phyloP scores from a whole-genome alignment of 2,888 invertebrate species.

The Alsophila aescularia region DNA sequence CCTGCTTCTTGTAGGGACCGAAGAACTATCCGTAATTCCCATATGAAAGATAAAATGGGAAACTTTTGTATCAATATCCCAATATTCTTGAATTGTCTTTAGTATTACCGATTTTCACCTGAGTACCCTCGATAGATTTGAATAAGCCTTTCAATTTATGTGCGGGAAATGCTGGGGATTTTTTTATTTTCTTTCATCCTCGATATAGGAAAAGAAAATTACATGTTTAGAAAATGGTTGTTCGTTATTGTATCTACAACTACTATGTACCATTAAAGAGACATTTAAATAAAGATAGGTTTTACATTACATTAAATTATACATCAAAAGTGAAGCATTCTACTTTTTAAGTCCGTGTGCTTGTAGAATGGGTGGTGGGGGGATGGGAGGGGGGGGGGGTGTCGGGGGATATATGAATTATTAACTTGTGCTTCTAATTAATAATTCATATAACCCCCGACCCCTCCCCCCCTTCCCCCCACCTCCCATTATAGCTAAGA shows the following conservation, averaged over 20 bases:
- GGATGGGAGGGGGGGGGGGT: no score
- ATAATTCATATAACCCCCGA: no score
- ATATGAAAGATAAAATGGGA: not conserved
- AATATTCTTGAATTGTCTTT: conserved; percentile 16
- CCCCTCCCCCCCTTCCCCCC: no score
- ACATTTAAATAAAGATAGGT: no score
- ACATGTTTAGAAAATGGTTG: not conserved
- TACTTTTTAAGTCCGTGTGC: no score
- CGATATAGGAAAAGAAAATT: conserved; percentile 5
- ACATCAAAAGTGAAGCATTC: no score
- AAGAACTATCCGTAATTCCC: not conserved
- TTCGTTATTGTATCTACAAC: not conserved
- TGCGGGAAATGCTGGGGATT: not conserved
- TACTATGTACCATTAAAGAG: not conserved
- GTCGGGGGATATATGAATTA: no score
- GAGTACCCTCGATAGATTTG: conserved; percentile 19
- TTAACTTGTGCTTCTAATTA: no score
- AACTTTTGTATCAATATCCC: conserved; percentile 4
- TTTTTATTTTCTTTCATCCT: conserved; percentile 2
- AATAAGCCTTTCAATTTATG: conserved; percentile 26
- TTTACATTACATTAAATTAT: no score
- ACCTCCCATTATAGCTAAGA: no score
- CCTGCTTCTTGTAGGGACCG: not conserved
- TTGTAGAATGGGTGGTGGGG: no score
- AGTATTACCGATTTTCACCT: conserved; percentile 21